Conservation (phyloP, 2,113 vertebrate genomes). For the Phalacrocorax pelagicus region DNA sequence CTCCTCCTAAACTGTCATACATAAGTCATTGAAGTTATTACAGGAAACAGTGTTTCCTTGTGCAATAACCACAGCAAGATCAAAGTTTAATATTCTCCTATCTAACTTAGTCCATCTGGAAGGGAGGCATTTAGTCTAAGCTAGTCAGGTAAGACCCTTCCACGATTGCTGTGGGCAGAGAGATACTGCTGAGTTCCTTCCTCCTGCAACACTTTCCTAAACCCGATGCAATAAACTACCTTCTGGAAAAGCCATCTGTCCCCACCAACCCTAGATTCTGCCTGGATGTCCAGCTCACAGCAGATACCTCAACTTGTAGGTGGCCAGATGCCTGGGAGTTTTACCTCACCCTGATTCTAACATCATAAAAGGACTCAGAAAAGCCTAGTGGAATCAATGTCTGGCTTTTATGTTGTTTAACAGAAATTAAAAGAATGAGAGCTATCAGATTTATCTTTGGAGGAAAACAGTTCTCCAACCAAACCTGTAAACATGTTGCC, state of each 20-base stretch:
- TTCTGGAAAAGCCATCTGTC: neutral
- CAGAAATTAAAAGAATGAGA: neutral
- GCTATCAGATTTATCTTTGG: neutral
- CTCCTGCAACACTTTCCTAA: neutral
- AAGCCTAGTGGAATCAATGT: neutral
- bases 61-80: neutral
- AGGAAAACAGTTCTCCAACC: neutral
- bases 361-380: neutral
- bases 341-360: neutral
- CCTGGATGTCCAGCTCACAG: neutral
- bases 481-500: neutral
- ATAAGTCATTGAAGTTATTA: neutral
- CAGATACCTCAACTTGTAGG: neutral
- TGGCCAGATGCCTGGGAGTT: neutral
- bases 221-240: neutral
- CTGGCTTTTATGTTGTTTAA: neutral
- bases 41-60: neutral
- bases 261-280: neutral
- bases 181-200: neutral
- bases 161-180: accelerated
- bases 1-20: neutral
- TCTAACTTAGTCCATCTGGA: neutral
- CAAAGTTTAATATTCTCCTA: neutral
- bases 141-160: neutral
- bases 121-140: neutral